Conservation (phyloP, 2,113 vertebrate genomes). For the Archilochus colubris region DNA sequence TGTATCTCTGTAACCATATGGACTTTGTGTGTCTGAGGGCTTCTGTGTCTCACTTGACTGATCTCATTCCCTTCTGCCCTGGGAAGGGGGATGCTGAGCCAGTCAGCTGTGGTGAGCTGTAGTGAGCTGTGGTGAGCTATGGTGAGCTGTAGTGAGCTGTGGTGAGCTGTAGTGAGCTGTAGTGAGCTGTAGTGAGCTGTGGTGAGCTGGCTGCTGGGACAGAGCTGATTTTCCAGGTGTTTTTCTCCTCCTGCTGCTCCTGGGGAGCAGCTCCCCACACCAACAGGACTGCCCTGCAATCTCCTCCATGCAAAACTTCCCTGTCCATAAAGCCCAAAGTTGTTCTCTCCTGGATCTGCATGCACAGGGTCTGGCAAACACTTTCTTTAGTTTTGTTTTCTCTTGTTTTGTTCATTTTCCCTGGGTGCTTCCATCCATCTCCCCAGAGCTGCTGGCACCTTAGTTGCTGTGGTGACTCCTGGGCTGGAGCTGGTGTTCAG, state of each 20-base stretch:
- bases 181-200: neutral
- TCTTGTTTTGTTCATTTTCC: neutral
- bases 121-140: neutral
- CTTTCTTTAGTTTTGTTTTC: slow-evolving; percentile 7
- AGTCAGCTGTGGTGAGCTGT: neutral
- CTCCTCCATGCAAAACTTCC: neutral
- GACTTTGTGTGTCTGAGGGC: neutral
- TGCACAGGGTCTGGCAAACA: neutral
- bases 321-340: neutral
- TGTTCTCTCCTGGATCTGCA: neutral
- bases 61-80: neutral
- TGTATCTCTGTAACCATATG: no score
- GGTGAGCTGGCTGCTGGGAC: neutral
- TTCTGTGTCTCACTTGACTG: neutral
- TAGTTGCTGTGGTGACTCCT: neutral
- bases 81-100: neutral
- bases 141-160: neutral
- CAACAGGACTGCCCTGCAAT: neutral
- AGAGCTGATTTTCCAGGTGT: neutral
- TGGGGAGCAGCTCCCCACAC: neutral
- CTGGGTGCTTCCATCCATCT: neutral
- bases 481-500: neutral
- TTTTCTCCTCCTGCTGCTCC: neutral
- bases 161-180: neutral
- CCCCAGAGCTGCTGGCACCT: neutral